Evolutionary conservation across 2,113 vertebrate species (phyloP).

Genomic region (Egretta garzetta): DNA sequence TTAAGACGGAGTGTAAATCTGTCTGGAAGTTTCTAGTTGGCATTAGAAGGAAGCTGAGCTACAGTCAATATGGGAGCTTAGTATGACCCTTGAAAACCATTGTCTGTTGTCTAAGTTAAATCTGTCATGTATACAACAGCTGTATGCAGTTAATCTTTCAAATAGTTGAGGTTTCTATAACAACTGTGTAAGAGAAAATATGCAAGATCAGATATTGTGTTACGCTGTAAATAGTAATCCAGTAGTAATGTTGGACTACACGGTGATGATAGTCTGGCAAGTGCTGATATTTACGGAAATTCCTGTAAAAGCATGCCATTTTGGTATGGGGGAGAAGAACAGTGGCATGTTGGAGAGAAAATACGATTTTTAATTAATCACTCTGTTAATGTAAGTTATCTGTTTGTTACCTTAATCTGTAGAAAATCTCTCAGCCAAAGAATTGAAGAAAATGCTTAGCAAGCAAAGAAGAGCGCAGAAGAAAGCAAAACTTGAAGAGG

Average conservation of each 20-base stretch:
- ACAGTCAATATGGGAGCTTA: background rate
- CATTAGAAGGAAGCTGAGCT: background rate
- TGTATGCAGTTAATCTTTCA: background rate
- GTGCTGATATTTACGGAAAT: background rate
- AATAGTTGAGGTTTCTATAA: background rate
- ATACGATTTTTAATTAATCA: background rate
- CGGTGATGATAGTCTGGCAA: background rate
- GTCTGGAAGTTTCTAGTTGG: background rate
- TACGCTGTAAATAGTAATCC: background rate
- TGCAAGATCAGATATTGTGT: background rate
- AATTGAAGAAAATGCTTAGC: conserved; percentile 84
- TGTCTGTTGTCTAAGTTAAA: background rate
- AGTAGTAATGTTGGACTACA: background rate
- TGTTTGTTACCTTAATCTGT: conserved; percentile 9
- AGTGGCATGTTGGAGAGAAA: background rate
- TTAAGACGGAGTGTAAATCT: background rate
- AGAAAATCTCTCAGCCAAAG: conserved; percentile 84
- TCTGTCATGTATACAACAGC: background rate
- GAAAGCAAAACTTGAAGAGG: conserved; percentile 82
- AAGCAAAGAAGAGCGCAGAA: conserved; percentile 84
- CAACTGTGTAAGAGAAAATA: background rate
- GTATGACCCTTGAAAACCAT: background rate
- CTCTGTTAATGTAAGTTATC: background rate
- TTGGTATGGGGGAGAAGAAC: background rate
- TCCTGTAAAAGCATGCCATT: background rate